Conservation (phyloP, 2,888 invertebrate genomes). For the Diarsia rubi region DNA sequence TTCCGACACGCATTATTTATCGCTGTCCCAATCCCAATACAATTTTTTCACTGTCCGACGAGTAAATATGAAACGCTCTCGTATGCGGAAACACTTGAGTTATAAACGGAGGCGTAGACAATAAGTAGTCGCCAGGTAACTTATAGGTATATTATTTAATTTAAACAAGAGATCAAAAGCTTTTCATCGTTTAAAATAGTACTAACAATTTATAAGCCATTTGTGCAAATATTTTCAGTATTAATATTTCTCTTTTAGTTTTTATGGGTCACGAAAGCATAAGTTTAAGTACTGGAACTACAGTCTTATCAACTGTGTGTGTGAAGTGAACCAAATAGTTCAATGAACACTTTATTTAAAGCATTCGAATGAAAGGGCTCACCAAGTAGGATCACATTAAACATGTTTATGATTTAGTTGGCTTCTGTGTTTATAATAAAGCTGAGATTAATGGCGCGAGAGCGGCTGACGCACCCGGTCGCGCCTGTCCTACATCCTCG, state of each 20-base stretch:
- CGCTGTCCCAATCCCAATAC: conserved; percentile 74
- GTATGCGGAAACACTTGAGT: conserved; percentile 43
- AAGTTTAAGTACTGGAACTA: conserved; percentile 33
- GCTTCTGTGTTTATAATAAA: conserved; percentile 88
- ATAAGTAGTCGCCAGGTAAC: conserved; percentile 3
- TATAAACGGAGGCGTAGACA: conserved; percentile 28
- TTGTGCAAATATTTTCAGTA: background rate
- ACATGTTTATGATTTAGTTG: conserved; percentile 87
- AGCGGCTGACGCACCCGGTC: conserved; percentile 73
- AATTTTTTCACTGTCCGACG: conserved; percentile 68
- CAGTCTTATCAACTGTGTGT: conserved; percentile 29
- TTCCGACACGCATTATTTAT: conserved; percentile 77
- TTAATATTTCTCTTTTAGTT: background rate
- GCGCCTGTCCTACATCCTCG: conserved; percentile 80
- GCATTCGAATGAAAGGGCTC: conserved; percentile 73
- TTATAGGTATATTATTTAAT: background rate
- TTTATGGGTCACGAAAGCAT: conserved; percentile 25
- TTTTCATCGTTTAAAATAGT: background rate
- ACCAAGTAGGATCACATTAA: conserved; percentile 74
- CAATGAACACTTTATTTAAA: conserved; percentile 74
- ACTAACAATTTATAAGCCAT: background rate
- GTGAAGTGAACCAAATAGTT: conserved; percentile 60
- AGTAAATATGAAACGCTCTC: conserved; percentile 33
- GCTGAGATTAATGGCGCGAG: conserved; percentile 84
- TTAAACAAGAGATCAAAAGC: background rate